phyloP scores from a whole-genome alignment of 2,113 vertebrate species.

The Drymodes brunneopygia region DNA sequence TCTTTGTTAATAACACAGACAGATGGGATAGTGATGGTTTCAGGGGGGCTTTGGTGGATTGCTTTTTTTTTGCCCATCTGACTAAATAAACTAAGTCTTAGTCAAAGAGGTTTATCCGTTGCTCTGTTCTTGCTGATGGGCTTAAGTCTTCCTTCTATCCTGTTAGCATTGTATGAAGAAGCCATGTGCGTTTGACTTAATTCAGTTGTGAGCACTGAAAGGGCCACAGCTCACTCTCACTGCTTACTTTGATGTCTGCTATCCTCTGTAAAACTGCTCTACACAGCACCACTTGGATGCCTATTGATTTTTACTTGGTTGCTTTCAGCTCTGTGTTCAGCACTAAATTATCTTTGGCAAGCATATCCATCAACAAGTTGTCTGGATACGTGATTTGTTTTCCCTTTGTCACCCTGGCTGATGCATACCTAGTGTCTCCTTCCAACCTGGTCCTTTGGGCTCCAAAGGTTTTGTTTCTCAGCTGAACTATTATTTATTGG shows the following conservation, averaged over 20 bases:
- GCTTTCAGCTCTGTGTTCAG: slow-evolving; percentile 33
- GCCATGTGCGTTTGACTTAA: slow-evolving; percentile 41
- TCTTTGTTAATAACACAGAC: slow-evolving; percentile 56
- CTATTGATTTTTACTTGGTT: slow-evolving; percentile 55
- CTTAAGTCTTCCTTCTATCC: slow-evolving; percentile 62
- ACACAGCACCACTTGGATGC: slow-evolving; percentile 7
- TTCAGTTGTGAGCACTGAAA: slow-evolving; percentile 41
- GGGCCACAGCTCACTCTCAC: slow-evolving; percentile 56
- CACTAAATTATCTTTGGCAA: slow-evolving; percentile 60
- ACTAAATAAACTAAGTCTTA: slow-evolving; percentile 59
- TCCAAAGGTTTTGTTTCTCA: neutral
- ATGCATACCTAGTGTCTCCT: neutral
- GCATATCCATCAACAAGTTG: slow-evolving; percentile 60
- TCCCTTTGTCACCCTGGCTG: neutral
- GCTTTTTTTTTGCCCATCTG: neutral
- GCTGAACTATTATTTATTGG: neutral
- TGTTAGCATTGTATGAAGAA: slow-evolving; percentile 63
- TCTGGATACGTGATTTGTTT: neutral
- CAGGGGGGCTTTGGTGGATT: slow-evolving; percentile 16
- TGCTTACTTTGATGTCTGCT: slow-evolving; percentile 52
- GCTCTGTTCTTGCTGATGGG: slow-evolving; percentile 59
- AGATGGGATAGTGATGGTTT: slow-evolving; percentile 57
- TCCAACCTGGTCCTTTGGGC: neutral
- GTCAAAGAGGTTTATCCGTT: slow-evolving; percentile 55
- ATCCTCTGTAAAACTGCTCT: slow-evolving; percentile 19